Percentiles rank a stretch among this genome's conserved stretches.
Conservation (phyloP, 2,797 vertebrate genomes). For the Micrastur ruficollis region DNA sequence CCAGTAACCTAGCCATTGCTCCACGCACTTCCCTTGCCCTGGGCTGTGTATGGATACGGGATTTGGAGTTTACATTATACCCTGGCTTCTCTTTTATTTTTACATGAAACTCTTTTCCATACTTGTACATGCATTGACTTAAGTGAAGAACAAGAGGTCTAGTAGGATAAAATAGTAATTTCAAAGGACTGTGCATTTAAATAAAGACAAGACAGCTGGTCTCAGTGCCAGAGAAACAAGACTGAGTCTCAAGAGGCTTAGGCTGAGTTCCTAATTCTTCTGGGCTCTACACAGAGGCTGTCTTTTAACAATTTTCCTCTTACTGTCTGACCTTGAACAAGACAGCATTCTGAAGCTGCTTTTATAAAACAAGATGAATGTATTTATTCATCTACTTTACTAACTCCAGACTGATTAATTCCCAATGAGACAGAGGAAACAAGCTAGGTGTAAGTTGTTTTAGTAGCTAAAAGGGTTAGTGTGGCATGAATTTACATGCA, state of each 20-base stretch:
- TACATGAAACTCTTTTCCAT: background rate
- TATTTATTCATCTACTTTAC: background rate
- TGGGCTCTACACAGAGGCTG: background rate
- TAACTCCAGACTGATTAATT: background rate
- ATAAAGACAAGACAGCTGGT: background rate
- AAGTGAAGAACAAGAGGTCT: background rate
- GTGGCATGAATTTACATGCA: background rate
- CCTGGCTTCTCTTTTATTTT: background rate
- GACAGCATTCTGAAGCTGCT: background rate
- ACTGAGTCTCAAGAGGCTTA: background rate
- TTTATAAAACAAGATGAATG: background rate
- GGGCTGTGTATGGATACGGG: background rate
- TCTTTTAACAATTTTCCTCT: background rate
- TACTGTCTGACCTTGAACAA: background rate
- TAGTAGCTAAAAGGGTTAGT: background rate
- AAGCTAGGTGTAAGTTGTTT: background rate
- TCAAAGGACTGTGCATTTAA: background rate
- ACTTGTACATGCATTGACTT: background rate
- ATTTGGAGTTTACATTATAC: background rate
- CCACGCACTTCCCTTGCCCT: background rate
- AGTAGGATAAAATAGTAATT: background rate
- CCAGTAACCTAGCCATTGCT: background rate
- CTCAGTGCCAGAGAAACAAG: background rate
- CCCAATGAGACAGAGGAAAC: background rate
- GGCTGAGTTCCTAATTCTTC: background rate